These are phyloP conservation scores for Gnatocerus cornutus DNA, from an alignment of 2,888 invertebrate genomes.

Conservation along the genomic window DNA sequence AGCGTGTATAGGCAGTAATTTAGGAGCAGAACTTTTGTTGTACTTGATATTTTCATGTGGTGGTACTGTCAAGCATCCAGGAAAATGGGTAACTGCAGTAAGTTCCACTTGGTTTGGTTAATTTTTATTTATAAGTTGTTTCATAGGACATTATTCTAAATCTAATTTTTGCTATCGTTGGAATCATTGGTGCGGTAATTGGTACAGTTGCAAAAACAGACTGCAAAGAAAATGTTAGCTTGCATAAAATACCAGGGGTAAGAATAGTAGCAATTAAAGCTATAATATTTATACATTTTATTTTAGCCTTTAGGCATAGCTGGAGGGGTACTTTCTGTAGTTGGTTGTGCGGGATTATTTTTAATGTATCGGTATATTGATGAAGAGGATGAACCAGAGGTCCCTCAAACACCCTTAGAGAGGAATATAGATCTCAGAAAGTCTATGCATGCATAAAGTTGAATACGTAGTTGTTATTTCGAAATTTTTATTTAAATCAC, in stretches of 20 bases:
- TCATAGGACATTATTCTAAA: conserved; percentile 47
- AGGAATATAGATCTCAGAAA: conserved; percentile 38
- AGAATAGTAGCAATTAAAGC: not conserved
- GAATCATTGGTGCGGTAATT: conserved; percentile 38
- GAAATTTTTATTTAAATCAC: no score
- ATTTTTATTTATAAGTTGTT: not conserved
- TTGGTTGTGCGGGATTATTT: conserved; percentile 58
- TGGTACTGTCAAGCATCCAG: conserved; percentile 39
- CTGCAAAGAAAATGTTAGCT: conserved; percentile 20
- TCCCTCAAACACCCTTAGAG: conserved; percentile 23
- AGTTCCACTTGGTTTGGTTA: not conserved
- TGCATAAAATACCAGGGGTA: conserved; percentile 47
- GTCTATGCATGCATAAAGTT: conserved; percentile 61
- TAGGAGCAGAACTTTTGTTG: conserved; percentile 38
- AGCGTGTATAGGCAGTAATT: conserved; percentile 29
- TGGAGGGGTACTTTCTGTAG: conserved; percentile 53
- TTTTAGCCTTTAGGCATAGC: conserved; percentile 56
- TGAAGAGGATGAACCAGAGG: conserved; percentile 46
- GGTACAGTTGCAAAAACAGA: conserved; percentile 10
- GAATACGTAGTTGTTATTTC: no score
- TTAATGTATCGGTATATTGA: conserved; percentile 59
- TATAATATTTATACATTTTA: conserved; percentile 9
- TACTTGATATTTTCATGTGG: conserved; percentile 50
- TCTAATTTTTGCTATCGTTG: conserved; percentile 34
- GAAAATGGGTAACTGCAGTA: conserved; percentile 47